A percentile compares a stretch with the other conserved stretches of the same genome.
Conservation (phyloP, 2,797 vertebrate species). For the Hirundo rustica region DNA sequence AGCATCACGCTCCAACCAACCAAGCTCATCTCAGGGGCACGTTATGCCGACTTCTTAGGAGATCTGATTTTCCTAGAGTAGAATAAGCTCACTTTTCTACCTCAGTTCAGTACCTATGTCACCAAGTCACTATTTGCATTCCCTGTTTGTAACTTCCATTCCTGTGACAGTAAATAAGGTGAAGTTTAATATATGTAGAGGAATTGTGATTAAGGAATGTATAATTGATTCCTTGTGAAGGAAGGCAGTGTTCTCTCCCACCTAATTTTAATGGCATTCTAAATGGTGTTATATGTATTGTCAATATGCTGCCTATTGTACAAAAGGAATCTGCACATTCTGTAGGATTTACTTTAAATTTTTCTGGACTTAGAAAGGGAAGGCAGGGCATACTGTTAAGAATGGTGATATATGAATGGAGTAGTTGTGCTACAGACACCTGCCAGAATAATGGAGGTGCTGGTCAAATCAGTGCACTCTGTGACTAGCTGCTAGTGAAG, state of each 20-base stretch:
- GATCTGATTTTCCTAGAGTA: background rate
- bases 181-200: background rate
- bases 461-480: background rate
- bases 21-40: background rate
- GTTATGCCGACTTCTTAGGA: background rate
- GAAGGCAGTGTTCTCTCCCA: background rate
- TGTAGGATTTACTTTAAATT: background rate
- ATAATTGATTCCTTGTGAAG: background rate
- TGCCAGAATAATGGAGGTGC: background rate
- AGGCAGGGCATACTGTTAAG: background rate
- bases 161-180: background rate
- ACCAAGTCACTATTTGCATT: background rate
- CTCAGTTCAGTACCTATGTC: background rate
- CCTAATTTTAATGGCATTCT: background rate
- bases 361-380: background rate
- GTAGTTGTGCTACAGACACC: background rate
- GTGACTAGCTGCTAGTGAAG: background rate
- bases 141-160: background rate
- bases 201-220: background rate
- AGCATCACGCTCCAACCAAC: fast-evolving
- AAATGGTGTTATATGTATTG: background rate
- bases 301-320: background rate
- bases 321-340: background rate
- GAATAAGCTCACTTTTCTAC: background rate
- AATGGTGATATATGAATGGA: background rate